Evolutionary conservation across 2,888 invertebrate species (phyloP).

Genomic region (Homarus gammarus): DNA sequence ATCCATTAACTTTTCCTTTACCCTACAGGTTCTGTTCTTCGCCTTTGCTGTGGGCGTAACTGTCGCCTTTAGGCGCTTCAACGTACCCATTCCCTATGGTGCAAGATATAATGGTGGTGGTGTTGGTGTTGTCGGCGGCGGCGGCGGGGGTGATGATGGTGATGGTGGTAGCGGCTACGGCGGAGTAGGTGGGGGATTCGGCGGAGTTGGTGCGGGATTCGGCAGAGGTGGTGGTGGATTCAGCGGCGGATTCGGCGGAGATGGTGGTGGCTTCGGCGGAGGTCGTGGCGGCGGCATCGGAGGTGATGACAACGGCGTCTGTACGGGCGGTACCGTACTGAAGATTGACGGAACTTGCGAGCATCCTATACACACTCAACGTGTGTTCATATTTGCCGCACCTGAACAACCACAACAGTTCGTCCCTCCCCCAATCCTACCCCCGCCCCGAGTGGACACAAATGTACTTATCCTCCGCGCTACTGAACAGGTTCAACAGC

Average conservation of each 20-base stretch:
- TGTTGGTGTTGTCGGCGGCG: not conserved
- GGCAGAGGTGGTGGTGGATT: not conserved
- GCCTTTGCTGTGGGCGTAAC: not conserved
- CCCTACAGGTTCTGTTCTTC: not conserved
- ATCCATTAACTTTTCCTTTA: too few species aligned
- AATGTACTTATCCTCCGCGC: slow-evolving; percentile 66
- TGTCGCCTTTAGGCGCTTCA: too few species aligned
- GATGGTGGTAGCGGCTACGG: not conserved
- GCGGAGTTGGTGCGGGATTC: too few species aligned
- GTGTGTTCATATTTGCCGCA: slow-evolving; percentile 52
- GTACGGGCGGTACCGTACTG: slow-evolving; percentile 40
- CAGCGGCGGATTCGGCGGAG: not conserved
- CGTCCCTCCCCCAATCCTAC: slow-evolving; percentile 53
- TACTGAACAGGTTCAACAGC: slow-evolving; percentile 31
- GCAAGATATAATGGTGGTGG: not conserved
- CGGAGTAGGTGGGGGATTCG: not conserved
- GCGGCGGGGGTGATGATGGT: not conserved
- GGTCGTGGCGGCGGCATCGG: too few species aligned
- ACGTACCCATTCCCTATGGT: too few species aligned
- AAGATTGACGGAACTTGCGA: slow-evolving; percentile 62
- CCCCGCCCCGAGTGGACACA: slow-evolving; percentile 59
- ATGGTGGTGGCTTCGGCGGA: not conserved
- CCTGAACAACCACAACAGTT: slow-evolving; percentile 19
- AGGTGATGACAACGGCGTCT: not conserved
- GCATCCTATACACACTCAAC: slow-evolving; percentile 34